Conservation (phyloP, 2,888 invertebrate species). For the Drosophila cyrtoloma region DNA sequence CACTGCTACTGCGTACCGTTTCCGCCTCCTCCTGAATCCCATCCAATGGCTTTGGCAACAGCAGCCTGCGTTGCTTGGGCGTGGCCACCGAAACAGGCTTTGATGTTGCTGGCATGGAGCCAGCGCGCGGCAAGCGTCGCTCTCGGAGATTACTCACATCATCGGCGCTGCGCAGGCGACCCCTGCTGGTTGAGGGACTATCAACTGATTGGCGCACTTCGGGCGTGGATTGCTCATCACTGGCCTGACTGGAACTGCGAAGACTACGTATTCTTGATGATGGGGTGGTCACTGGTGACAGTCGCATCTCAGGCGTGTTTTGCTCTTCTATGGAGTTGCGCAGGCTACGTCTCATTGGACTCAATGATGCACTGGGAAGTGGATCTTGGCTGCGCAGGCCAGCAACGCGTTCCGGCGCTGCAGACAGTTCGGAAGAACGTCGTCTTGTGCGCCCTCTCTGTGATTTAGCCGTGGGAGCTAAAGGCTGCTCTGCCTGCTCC, state of each 20-base stretch:
- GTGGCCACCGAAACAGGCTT: constrained; percentile 29
- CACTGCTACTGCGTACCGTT: constrained; percentile 5
- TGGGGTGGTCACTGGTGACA: background rate
- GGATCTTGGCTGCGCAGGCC: background rate
- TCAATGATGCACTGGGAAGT: background rate
- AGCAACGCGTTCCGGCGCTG: background rate
- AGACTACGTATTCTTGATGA: background rate
- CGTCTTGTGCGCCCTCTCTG: background rate
- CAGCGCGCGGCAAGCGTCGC: constrained; percentile 19
- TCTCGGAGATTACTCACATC: background rate
- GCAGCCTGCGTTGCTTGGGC: constrained; percentile 20
- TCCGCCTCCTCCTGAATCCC: constrained; percentile 33
- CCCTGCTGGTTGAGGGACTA: background rate
- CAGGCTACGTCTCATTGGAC: background rate
- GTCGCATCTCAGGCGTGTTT: too few species aligned
- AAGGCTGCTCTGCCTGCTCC: background rate
- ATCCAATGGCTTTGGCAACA: constrained; percentile 22
- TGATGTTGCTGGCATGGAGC: constrained; percentile 35
- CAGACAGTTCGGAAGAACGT: background rate
- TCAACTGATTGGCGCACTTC: background rate
- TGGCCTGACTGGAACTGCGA: constrained; percentile 8
- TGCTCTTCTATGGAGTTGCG: background rate
- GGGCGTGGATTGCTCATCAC: background rate
- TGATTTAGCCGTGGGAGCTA: too few species aligned
- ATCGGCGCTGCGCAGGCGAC: constrained; percentile 19